phyloP scores from a whole-genome alignment of 2,113 vertebrate species.

The Urocitellus parryii region DNA sequence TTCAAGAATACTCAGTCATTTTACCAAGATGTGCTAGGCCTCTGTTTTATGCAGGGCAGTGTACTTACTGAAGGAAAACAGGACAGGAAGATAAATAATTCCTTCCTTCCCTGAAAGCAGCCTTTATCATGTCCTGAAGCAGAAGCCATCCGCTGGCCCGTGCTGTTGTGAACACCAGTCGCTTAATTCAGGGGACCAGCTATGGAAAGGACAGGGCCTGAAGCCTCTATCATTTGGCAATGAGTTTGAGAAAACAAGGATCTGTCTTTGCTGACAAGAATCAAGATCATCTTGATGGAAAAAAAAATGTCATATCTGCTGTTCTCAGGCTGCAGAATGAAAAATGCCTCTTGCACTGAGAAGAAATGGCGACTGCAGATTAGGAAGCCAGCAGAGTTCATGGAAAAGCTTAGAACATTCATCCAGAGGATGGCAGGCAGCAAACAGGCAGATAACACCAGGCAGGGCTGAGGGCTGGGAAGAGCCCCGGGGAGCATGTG shows the following conservation, averaged over 20 bases:
- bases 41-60: not conserved
- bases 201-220: not conserved
- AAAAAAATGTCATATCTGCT: no score
- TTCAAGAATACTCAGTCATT: conserved; percentile 2
- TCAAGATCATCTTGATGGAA: not conserved
- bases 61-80: not conserved
- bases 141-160: not conserved
- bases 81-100: not conserved
- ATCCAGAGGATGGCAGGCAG: not conserved
- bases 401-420: not conserved
- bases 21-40: not conserved
- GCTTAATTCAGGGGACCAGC: not conserved
- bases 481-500: accelerated
- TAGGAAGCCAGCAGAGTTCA: not conserved
- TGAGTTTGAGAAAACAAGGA: not conserved
- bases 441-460: accelerated
- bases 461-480: not conserved
- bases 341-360: not conserved
- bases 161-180: not conserved
- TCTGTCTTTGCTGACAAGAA: conserved; percentile 12
- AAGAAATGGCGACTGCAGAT: not conserved
- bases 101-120: not conserved
- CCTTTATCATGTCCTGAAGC: not conserved
- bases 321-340: not conserved
- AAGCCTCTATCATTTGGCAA: not conserved